phyloP scores from a whole-genome alignment of 2,888 invertebrate genomes.

The Hyposoter didymator region DNA sequence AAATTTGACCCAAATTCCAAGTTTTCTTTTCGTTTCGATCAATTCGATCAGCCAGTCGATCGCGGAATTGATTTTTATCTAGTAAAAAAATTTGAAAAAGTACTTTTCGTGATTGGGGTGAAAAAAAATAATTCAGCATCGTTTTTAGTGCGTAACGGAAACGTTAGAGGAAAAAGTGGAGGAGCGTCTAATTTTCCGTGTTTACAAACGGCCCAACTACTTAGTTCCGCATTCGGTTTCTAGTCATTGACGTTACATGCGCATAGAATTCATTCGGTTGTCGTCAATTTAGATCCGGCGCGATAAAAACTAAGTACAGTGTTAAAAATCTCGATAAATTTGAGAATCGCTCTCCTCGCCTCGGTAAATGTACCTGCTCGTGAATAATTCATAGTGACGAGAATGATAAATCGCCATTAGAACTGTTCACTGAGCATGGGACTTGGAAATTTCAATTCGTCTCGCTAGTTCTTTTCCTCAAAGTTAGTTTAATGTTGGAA shows the following conservation, averaged over 20 bases:
- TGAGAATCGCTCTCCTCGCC: background rate
- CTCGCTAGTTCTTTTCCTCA: too few relatives aligned
- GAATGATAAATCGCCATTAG: constrained; percentile 5
- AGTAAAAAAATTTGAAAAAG: background rate
- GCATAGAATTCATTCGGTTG: background rate
- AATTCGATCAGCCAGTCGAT: background rate
- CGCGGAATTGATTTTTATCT: background rate
- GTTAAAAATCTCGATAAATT: constrained; percentile 28
- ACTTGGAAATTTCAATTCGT: background rate
- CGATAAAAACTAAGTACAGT: constrained; percentile 21
- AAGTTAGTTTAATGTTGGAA: background rate
- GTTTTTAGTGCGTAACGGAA: constrained; percentile 12
- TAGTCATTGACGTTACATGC: background rate
- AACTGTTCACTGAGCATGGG: background rate
- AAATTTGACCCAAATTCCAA: background rate
- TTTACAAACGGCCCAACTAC: background rate
- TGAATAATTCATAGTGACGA: constrained; percentile 20
- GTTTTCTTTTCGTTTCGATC: background rate
- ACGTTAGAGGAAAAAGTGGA: background rate
- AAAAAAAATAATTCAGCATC: background rate
- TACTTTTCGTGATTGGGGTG: background rate
- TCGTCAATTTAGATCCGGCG: constrained; percentile 16
- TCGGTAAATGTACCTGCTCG: constrained; percentile 9
- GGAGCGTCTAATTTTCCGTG: background rate
- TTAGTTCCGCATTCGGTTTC: background rate